These are phyloP conservation scores for Pogonocichla stellata DNA, from an alignment of 2,113 vertebrate genomes.

Conservation along the genomic window DNA sequence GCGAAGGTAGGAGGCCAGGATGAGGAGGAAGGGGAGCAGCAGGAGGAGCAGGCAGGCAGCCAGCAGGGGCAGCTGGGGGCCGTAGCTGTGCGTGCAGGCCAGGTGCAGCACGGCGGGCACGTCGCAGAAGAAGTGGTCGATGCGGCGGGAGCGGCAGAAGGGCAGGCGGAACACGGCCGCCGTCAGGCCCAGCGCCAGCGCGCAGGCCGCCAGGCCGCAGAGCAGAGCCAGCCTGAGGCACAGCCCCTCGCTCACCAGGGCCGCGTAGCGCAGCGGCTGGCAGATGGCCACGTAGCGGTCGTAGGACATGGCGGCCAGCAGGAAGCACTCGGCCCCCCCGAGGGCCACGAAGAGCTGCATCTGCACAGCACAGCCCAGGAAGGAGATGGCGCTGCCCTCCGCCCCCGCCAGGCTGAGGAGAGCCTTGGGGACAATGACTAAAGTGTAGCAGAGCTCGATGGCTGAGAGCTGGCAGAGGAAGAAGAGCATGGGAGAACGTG, in stretches of 20 bases:
- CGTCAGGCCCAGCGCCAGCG: conserved; percentile 12
- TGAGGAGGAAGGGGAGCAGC: conserved; percentile 58
- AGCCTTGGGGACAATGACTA: conserved; percentile 64
- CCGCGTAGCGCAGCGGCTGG: not conserved
- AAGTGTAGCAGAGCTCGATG: conserved; percentile 67
- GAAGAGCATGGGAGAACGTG: conserved; percentile 64
- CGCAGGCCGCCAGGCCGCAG: conserved; percentile 43
- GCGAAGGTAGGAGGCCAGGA: conserved; percentile 50
- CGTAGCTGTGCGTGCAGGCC: conserved; percentile 43
- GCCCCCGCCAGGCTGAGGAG: conserved; percentile 19
- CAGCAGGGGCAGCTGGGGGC: conserved; percentile 46
- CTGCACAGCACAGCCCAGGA: conserved; percentile 65
- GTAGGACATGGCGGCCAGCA: conserved; percentile 11
- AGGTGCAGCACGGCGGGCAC: conserved; percentile 16
- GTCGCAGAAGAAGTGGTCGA: conserved; percentile 52
- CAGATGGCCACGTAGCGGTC: conserved; percentile 20
- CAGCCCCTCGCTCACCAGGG: not conserved
- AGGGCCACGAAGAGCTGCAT: conserved; percentile 69
- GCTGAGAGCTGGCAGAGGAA: conserved; percentile 72
- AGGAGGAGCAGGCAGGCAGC: conserved; percentile 62
- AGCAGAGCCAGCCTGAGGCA: conserved; percentile 41
- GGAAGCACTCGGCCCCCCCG: not conserved
- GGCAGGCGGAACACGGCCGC: conserved; percentile 64
- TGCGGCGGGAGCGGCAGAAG: not conserved
- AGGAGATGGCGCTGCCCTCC: conserved; percentile 48